Percentiles rank a stretch among this genome's conserved stretches.
phyloP scores from a whole-genome alignment of 2,797 vertebrate species.

The Steatocranus sp. region DNA sequence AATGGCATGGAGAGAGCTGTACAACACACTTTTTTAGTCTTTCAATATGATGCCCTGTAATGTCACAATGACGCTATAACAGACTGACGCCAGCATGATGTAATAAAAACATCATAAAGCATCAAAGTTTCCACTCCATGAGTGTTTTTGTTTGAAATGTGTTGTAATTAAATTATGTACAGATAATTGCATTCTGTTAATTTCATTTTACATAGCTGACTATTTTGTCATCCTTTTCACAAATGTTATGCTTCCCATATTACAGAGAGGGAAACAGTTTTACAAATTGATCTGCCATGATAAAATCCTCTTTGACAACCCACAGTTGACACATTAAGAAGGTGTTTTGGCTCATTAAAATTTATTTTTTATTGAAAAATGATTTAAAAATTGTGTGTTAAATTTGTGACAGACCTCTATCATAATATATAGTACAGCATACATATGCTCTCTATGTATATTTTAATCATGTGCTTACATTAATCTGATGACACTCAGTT shows the following conservation, averaged over 20 bases:
- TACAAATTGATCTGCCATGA: background rate
- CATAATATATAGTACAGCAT: background rate
- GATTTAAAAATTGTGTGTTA: background rate
- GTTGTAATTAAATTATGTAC: background rate
- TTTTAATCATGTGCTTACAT: background rate
- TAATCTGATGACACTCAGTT: background rate
- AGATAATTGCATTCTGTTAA: background rate
- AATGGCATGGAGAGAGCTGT: background rate
- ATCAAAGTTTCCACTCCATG: background rate
- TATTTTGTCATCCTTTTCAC: background rate
- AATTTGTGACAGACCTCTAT: background rate
- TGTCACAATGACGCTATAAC: background rate
- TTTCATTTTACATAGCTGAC: background rate
- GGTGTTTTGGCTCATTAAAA: background rate
- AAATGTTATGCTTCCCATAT: background rate
- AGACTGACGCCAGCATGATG: background rate
- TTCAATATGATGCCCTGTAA: background rate
- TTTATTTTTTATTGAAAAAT: fast-evolving
- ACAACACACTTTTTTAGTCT: background rate
- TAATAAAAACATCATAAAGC: background rate
- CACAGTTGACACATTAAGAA: background rate
- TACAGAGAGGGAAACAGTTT: background rate
- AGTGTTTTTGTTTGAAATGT: background rate
- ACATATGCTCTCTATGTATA: background rate
- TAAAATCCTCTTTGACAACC: background rate